Base-by-base conservation (phyloP, 2,113 vertebrate genomes). In the Campylomormyrus numenius region DNA sequence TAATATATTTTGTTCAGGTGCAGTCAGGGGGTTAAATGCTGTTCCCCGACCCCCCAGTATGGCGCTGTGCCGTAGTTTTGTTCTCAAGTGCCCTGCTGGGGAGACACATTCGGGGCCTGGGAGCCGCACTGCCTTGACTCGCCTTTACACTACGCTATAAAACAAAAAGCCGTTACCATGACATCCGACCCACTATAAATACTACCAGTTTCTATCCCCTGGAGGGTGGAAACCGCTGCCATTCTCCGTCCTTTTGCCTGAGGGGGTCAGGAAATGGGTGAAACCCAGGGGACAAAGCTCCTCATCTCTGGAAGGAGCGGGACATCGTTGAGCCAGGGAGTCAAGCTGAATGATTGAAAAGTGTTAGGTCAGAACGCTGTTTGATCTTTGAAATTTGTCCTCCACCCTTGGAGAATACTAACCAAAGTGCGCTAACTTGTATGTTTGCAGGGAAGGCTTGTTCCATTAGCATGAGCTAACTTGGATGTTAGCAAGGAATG, bases 101-200 rank as follows among this genome's bases (percentile, higher is more conserved):
- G 19, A 45, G 42, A 35, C 5, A 62, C 77, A 83, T 52, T 52
- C 5, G 13, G 10, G 52, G 39, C 39, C 50, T n/a, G 35, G 89
- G 10, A 39, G 39, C 24, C 24, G n/a, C 49, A 52, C 31, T 7
- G 48, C 77, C 80, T 66, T 15, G 52, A 13, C 77, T 46, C 48
- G 27, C 48, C 19, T 15, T 52, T 13, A 53, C 89, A 48, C 89
- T 62, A 83, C 52, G 1, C 8, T 89, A 48, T 89, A 62, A 89
- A 89, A 89, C 80, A 85, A 89, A 89, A 89, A 8, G 39, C 74
- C 1, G 80, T 89, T 89, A 31, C 89, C 80, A 89, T 89, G 89
- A 89, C 89, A 42, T 85, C 53, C n/a, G 15, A 80, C 89, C 80
- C 11, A 46, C 80, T 85, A 85, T 89, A 89, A 89, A 85, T 89